These are phyloP conservation scores for Branchipolynoe longqiensis DNA, from an alignment of 2,888 invertebrate genomes.

Conservation along the genomic window DNA sequence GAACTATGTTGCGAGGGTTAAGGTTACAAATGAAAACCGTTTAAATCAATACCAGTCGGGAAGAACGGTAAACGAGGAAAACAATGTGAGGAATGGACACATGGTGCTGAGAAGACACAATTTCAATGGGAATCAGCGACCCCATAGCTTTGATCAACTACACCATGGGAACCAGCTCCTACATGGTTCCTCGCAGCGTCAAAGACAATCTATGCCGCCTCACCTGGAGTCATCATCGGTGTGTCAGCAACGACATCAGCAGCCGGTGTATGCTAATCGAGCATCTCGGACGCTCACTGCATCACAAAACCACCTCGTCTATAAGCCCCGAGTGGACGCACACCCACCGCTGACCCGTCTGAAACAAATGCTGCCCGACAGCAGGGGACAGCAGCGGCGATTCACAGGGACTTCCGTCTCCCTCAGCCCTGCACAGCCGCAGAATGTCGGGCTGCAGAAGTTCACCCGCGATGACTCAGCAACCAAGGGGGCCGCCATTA, in stretches of 20 bases:
- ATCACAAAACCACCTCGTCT: too few species aligned
- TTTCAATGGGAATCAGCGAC: not conserved
- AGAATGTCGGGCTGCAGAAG: not conserved
- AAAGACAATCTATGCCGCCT: too few species aligned
- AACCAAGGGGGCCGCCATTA: not conserved
- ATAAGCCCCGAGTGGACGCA: too few species aligned
- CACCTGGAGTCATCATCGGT: too few species aligned
- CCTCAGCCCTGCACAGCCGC: not conserved
- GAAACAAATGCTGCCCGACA: not conserved
- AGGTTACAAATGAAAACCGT: not conserved
- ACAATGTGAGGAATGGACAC: not conserved
- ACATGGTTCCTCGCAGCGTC: too few species aligned
- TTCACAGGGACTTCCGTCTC: too few species aligned
- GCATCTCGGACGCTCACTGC: too few species aligned
- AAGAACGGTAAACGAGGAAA: slow-evolving; percentile 11
- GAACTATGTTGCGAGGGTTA: not conserved
- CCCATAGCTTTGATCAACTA: not conserved
- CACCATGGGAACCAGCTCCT: not conserved
- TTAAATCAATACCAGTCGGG: not conserved
- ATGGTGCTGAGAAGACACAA: not conserved
- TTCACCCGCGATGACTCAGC: not conserved
- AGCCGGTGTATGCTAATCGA: too few species aligned
- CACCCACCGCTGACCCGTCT: too few species aligned
- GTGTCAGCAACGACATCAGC: too few species aligned
- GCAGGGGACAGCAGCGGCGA: not conserved